These are phyloP conservation scores for Gambusia yucatana DNA, from an alignment of 2,797 vertebrate species.

Conservation along the genomic window DNA sequence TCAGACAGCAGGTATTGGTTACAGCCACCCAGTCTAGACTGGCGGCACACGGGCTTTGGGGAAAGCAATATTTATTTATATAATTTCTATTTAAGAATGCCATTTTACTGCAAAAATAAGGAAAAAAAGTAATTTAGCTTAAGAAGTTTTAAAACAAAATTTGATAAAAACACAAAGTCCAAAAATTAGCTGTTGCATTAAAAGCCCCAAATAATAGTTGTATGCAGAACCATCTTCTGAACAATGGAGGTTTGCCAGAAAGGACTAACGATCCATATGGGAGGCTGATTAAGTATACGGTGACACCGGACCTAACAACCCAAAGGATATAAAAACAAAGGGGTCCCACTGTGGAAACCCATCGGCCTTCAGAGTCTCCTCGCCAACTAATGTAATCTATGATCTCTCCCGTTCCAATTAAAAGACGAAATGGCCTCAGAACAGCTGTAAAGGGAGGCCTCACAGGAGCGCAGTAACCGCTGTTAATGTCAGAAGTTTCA, in stretches of 20 bases:
- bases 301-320: constrained; percentile 43
- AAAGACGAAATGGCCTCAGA: constrained; percentile 77
- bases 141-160: constrained; percentile 13
- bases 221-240: constrained; percentile 18
- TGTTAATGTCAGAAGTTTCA: constrained; percentile 83
- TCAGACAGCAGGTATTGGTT: constrained; percentile 80
- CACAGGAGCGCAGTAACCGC: constrained; percentile 79
- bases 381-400: constrained; percentile 81
- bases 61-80: constrained; percentile 53
- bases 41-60: constrained; percentile 49
- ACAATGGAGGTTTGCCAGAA: constrained; percentile 22
- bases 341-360: constrained; percentile 45
- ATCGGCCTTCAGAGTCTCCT: constrained; percentile 64
- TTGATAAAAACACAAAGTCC: constrained; percentile 18
- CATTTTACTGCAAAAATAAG: constrained; percentile 27
- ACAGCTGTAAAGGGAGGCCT: constrained; percentile 84
- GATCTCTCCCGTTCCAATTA: constrained; percentile 83
- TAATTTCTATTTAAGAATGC: constrained; percentile 36
- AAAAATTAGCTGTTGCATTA: constrained; percentile 25
- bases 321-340: constrained; percentile 50
- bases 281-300: constrained; percentile 60
- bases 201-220: constrained; percentile 9
- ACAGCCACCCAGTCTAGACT: constrained; percentile 79
- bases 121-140: constrained; percentile 15
- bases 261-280: constrained; percentile 42